A percentile compares a stretch with the other conserved stretches of the same genome.
phyloP scores from a whole-genome alignment of 2,797 vertebrate species.

The Gallinago stenura region DNA sequence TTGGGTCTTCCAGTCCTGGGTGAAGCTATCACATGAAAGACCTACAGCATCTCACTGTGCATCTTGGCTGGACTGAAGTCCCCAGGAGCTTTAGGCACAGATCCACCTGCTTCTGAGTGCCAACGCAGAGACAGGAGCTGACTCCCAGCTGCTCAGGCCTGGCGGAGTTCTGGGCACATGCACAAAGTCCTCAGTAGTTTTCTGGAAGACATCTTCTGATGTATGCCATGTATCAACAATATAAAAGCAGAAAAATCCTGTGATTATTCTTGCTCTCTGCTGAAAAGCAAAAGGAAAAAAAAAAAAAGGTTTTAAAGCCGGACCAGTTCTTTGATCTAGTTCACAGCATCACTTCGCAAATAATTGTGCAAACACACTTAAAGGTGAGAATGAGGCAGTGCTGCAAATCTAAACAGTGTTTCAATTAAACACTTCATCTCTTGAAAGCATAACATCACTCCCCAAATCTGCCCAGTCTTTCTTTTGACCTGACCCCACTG shows the following conservation, averaged over 20 bases:
- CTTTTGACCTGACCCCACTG: not conserved
- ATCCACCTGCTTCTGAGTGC: not conserved
- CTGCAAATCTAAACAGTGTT: not conserved
- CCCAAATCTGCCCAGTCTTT: not conserved
- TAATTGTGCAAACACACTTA: not conserved
- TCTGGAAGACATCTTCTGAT: slow-evolving; percentile 1
- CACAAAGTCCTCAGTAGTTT: not conserved
- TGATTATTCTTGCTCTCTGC: not conserved
- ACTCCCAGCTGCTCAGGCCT: not conserved
- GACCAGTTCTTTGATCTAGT: not conserved
- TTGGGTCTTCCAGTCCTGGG: not conserved
- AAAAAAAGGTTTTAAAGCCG: not conserved
- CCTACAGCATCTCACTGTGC: not conserved
- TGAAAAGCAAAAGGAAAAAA: not conserved
- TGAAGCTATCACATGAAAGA: not conserved
- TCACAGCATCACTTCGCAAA: not conserved
- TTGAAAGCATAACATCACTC: not conserved
- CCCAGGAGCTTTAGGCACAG: not conserved
- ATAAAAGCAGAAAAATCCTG: not conserved
- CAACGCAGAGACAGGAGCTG: not conserved
- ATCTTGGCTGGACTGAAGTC: not conserved
- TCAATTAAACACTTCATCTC: not conserved
- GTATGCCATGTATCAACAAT: not conserved
- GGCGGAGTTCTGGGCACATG: not conserved
- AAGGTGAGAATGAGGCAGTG: not conserved